Base-by-base conservation (phyloP, 1,140 invertebrate genomes). In the Danaus melanippus region DNA sequence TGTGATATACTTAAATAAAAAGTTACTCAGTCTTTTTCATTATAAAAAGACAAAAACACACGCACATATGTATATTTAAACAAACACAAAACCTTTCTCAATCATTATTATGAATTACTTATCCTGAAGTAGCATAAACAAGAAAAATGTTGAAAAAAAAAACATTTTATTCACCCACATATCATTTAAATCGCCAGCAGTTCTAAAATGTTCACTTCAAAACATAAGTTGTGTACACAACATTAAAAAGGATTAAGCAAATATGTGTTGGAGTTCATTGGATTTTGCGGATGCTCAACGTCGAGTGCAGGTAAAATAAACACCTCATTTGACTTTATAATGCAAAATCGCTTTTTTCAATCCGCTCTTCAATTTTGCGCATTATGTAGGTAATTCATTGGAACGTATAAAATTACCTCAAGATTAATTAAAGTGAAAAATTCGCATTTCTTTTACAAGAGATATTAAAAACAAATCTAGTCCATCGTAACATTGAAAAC, bases 401-500 rank as follows among this genome's bases (percentile, higher is more conserved):
- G 42, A n/a, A 44, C 12, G 42, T 44, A n/a, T 10, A 44, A 44
- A 7, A 39, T 9, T 49, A 42, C 17, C 49, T 10, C 44, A 54
- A 39, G 40, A 1, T 46, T 7, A 15, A 17, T 69, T 69, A 53
- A 53, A 41, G 40, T 51, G 17, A 62, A 68, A 70, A 67, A 73
- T 69, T 73, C 63, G 56, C 62, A 71, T 69, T 69, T 55, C 57
- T 50, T 65, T 61, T 62, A 56, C 78, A 67, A 83, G 78, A 79
- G 79, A 56, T 50, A 64, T 57, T 67, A 62, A 57, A 76, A 67
- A 63, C 53, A 72, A 71, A 74, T 71, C 71, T 70, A 59, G 69
- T 65, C 69, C 72, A 69, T 75, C 70, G 46, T 49, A 73, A 76
- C 71, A 79, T 79, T 74, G 70, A 76, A 79, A 83, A 80, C 77